Evolutionary conservation across 92 coral and sea anemone species (phyloP), one percentile per base, ranked within the genome.

Genomic region (Blastomussa wellsi): DNA sequence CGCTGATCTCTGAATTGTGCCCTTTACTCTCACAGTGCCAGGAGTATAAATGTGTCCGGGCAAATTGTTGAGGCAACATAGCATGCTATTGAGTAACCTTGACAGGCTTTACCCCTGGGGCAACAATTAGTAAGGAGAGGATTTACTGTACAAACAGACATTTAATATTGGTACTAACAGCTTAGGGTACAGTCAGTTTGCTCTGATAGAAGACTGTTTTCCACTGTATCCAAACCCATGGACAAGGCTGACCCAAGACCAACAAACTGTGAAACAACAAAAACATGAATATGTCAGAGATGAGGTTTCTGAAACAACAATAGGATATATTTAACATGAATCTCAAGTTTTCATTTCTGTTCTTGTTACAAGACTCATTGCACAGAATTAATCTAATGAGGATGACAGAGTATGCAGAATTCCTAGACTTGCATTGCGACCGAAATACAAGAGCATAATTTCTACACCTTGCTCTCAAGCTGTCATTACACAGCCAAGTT

Each of bases 191-290:
- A 92, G 95, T 94, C 89, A 79, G 95, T 74, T 74, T 92, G 93
- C 49, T 90, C 91, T 60, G 93, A 53, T 15, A 94, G 83, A 28
- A 94, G 90, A 41, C 90, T 89, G 79, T 80, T 69, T 47, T 94
- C 98, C 15, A 94, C 92, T 70, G 95, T 91, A 82, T 93, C 98
- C 81, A 97, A 80, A 14, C 97, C 97, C 90, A 95, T 92, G 41
- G 98, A 94, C 81, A 97, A 87, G 5, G 95, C 95, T 29, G 98
- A 91, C 10, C 99, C 99, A 90, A 97, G 97, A 15, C 99, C 99
- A 84, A 97, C 98, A 89, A 92, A 97, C 99, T 97, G 69, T 2
- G 39, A 89, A 73, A 35, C 26, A 29, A 41, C 62, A 85, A 79
- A 38, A 53, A 64, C 31, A 73, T 72, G 1, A 7, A 65, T n/a